Conservation (phyloP, 2,113 vertebrate genomes). For the Sigmodon hispidus region DNA sequence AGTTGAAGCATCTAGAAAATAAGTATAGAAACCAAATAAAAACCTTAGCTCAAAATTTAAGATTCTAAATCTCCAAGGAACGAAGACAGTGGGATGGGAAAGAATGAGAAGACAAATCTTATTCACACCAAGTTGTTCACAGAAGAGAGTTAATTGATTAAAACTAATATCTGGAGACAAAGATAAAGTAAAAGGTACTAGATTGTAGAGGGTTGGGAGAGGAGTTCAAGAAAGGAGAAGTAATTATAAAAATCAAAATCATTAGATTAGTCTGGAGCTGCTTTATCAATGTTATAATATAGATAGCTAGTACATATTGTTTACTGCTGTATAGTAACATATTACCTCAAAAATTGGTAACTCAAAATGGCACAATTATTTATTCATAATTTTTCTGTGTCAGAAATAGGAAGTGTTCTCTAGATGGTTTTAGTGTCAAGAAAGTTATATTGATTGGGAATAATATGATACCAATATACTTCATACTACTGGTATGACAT, state of each 20-base stretch:
- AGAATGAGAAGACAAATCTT: not conserved
- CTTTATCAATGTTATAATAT: not conserved
- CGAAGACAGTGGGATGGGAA: not conserved
- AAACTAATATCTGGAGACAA: constrained; percentile 3
- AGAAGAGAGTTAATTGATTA: not conserved
- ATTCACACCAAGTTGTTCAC: not conserved
- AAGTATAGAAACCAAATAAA: constrained; percentile 7
- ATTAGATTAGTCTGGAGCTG: not conserved
- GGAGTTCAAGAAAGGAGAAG: not conserved
- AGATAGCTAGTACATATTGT: not conserved
- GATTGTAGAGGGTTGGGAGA: not conserved
- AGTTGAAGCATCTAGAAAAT: not conserved
- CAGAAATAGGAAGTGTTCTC: not conserved
- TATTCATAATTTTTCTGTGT: not conserved
- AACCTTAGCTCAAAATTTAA: not conserved
- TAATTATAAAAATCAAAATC: not conserved
- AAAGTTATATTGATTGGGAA: not conserved
- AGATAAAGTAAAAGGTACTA: not conserved
- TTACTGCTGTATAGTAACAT: not conserved
- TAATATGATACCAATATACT: not conserved
- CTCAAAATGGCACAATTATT: not conserved
- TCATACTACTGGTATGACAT: not conserved
- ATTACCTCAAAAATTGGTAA: not conserved
- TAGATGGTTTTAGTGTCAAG: not conserved
- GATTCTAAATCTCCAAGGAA: not conserved